These are phyloP conservation scores for Cervus canadensis DNA, from an alignment of 2,113 vertebrate species.

Conservation along the genomic window DNA sequence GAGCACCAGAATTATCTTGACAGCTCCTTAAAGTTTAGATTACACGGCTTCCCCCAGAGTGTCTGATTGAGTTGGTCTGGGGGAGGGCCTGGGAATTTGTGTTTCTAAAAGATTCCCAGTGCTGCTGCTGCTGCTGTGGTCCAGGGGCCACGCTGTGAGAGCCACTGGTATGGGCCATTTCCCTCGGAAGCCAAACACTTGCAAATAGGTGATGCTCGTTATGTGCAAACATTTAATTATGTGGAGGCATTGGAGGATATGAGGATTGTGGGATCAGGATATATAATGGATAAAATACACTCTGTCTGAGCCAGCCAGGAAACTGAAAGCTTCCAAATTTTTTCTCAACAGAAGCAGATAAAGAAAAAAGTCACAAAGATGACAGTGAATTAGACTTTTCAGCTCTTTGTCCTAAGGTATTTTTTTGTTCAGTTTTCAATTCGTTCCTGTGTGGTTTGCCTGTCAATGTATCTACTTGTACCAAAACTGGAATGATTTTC, in stretches of 20 bases:
- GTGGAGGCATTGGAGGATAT: neutral
- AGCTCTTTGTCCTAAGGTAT: conserved; percentile 96
- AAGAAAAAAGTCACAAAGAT: conserved; percentile 84
- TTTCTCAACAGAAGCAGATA: conserved; percentile 86
- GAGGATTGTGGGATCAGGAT: neutral
- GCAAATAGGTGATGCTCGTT: neutral
- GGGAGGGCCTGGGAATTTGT: neutral
- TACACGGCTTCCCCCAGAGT: too few species aligned
- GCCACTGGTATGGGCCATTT: neutral
- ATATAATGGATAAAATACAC: neutral
- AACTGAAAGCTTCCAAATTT: conserved; percentile 44
- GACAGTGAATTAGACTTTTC: conserved; percentile 94
- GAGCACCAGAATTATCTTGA: neutral
- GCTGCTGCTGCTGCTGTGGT: neutral
- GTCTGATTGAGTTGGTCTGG: neutral
- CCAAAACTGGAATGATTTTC: conserved; percentile 21
- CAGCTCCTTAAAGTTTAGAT: rapidly evolving
- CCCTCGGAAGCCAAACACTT: neutral
- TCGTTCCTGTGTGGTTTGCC: conserved; percentile 51
- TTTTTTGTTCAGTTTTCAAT: conserved; percentile 63
- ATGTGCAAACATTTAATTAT: neutral
- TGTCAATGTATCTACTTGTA: conserved; percentile 12
- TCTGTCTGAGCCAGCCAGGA: neutral
- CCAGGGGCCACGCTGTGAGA: neutral
- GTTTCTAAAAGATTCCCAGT: neutral